Evolutionary conservation across 1,140 invertebrate species (phyloP).

Genomic region (Euura lappo): DNA sequence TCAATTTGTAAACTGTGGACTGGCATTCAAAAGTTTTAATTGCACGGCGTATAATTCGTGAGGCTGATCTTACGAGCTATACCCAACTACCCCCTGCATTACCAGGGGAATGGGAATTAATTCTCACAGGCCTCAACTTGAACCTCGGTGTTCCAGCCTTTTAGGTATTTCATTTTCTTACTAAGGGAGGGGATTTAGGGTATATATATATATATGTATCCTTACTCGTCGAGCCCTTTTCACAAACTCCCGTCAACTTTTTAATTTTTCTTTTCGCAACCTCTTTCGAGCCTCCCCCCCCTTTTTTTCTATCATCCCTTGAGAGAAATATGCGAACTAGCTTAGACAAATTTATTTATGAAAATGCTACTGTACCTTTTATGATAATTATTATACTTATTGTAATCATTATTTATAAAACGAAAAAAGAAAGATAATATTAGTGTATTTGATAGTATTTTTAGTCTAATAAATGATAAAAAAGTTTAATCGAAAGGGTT

Average conservation of each 20-base stretch:
- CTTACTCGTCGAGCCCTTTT: neutral
- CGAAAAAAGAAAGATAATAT: too few relatives aligned
- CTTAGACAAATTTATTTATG: neutral
- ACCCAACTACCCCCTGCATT: slow-evolving; percentile 22
- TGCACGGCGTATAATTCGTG: slow-evolving; percentile 23
- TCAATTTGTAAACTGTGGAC: slow-evolving; percentile 35
- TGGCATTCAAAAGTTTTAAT: slow-evolving; percentile 37
- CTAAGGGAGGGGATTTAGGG: too few relatives aligned
- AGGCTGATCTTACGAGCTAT: slow-evolving; percentile 51
- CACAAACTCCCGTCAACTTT: neutral
- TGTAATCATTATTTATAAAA: too few relatives aligned
- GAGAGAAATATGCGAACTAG: neutral
- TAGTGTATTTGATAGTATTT: too few relatives aligned
- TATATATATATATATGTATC: too few relatives aligned
- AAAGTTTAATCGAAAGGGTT: too few relatives aligned
- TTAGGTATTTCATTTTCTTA: neutral
- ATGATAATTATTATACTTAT: too few relatives aligned
- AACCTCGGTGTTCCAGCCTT: neutral
- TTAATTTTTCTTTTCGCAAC: neutral
- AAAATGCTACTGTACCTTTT: neutral
- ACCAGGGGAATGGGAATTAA: slow-evolving; percentile 17
- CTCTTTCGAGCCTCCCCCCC: neutral
- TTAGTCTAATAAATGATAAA: too few relatives aligned
- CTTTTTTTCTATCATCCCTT: neutral
- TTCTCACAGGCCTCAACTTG: neutral